Base-by-base conservation (phyloP, 92 coral and sea anemone species). In the Metridium senile region DNA sequence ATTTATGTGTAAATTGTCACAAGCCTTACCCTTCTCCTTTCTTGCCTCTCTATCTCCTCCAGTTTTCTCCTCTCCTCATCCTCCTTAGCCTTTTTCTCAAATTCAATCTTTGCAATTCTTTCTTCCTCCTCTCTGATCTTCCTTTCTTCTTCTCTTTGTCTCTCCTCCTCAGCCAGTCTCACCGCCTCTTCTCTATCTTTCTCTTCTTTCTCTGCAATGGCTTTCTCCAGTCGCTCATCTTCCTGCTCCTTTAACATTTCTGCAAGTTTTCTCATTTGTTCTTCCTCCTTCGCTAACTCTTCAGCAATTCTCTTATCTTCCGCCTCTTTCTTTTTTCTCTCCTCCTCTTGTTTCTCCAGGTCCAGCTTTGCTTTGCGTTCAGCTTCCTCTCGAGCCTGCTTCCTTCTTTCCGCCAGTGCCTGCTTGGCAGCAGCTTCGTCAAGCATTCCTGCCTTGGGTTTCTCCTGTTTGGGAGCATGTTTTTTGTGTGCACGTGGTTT, bases 401-500 rank as follows among this genome's bases (percentile, higher is more conserved):
- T 93, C 30, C 99, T 85, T 75, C 97, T 81, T 62, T 96, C 99
- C 33, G 99, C 99, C 46, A 96, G 73, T 1, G 99, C 99, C 75
- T 84, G 88, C 62, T 88, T 89, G 0, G 99, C 99, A 34, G 97
- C 89, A 17, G 86, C 92, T 65, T 93, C 97, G 77, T 83, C 97
- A 11, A 88, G 80, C 52, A 87, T 65, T 22, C 99, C 97, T 23
- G 99, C 99, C 74, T 96, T 94, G 13, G 92, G 99, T 66, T 87
- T 88, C 16, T 90, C 81, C 32, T 77, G 90, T 29, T 97, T 74
- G 52, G 88, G 89, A 7, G 78, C 70, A 71, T 80, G 89, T 35
- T 86, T 70, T 45, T 87, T 93, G 13, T 66, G 77, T 33, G 69
- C 58, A 61, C 81, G 75, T 35, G 90, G 65, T 56, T 66, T 75